These are phyloP conservation scores for Corbicula japonica DNA, from an alignment of 2,888 invertebrate species.

Conservation along the genomic window DNA sequence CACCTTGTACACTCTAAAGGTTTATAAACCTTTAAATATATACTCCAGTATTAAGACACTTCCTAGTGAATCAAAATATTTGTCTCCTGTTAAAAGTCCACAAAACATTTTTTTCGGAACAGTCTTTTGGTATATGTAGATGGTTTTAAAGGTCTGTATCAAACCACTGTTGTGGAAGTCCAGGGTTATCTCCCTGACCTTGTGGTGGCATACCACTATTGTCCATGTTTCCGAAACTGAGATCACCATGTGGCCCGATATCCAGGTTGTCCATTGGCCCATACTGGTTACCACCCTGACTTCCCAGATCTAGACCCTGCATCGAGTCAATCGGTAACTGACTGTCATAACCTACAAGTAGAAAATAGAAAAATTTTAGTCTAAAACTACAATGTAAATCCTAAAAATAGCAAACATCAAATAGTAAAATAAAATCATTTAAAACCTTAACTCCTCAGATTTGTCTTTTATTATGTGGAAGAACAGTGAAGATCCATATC, in stretches of 20 bases:
- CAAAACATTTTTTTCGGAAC: no score
- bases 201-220: conserved; percentile 89
- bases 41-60: not conserved
- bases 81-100: no score
- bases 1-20: not conserved
- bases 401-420: no score
- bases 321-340: conserved; percentile 98
- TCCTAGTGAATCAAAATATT: conserved; percentile 5
- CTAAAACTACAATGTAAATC: no score
- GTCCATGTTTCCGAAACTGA: conserved; percentile 91
- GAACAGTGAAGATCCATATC: no score
- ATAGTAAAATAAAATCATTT: no score
- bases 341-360: conserved; percentile 93
- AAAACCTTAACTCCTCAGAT: no score
- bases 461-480: no score
- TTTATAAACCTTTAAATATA: not conserved
- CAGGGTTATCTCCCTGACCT: conserved; percentile 88
- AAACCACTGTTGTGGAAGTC: conserved; percentile 95
- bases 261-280: conserved; percentile 90
- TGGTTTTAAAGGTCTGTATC: conserved; percentile 97
- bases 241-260: conserved; percentile 88
- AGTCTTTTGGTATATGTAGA: no score
- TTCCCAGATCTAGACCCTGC: conserved; percentile 97
- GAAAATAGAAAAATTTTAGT: not conserved
- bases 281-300: conserved; percentile 88